Percentiles rank a stretch among this genome's conserved stretches.
Conservation (phyloP, 1,140 invertebrate genomes). For the Drosophila kepulauana region DNA sequence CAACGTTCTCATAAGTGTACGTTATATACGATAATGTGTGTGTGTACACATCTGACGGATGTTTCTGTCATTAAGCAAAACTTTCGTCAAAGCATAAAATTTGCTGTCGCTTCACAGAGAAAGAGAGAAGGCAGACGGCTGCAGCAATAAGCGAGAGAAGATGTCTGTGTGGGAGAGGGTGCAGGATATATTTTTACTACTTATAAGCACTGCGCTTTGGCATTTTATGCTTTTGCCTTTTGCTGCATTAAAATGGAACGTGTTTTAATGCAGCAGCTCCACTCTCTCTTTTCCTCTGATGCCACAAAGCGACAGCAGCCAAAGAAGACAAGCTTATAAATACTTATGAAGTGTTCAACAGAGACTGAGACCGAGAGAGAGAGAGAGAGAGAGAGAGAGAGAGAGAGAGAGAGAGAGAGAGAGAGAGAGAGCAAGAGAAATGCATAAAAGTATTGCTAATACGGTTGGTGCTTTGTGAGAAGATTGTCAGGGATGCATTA, state of each 20-base stretch:
- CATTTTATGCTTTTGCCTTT: conserved; percentile 58
- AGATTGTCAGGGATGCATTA: conserved; percentile 30
- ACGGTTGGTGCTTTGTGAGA: conserved; percentile 43
- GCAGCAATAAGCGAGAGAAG: neutral
- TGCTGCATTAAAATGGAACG: conserved; percentile 56
- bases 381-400: no score
- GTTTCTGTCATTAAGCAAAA: conserved; percentile 69
- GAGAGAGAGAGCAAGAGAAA: conserved; percentile 4
- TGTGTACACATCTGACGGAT: conserved; percentile 55
- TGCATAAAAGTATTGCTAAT: conserved; percentile 54
- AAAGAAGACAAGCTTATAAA: conserved; percentile 51
- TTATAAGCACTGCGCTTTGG: conserved; percentile 54
- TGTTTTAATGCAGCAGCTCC: conserved; percentile 44
- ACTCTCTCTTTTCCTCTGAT: neutral
- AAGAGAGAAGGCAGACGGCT: neutral
- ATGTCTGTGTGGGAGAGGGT: neutral
- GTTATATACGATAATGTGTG: neutral
- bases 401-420: neutral
- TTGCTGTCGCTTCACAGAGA: conserved; percentile 43
- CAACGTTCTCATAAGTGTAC: conserved; percentile 47
- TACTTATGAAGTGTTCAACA: conserved; percentile 52
- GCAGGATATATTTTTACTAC: conserved; percentile 50
- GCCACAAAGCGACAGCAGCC: conserved; percentile 23
- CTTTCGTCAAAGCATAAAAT: conserved; percentile 70
- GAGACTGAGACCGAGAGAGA: neutral